Conservation (phyloP, 2,797 vertebrate genomes). For the Peromyscus aztecus region DNA sequence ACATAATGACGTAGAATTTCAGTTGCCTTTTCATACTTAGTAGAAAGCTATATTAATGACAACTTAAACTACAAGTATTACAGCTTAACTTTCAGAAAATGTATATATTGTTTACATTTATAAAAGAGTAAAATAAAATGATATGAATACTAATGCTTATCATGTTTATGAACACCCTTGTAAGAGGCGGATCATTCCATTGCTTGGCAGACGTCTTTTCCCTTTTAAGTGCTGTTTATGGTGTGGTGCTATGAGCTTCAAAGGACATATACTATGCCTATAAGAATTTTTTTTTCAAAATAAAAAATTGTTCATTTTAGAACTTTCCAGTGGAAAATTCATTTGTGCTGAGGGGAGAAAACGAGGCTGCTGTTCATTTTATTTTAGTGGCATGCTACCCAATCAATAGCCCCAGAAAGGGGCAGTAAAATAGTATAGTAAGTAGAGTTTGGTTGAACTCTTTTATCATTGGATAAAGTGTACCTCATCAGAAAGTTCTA, state of each 20-base stretch:
- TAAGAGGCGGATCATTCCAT: not conserved
- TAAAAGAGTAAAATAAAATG: slow-evolving; percentile 14
- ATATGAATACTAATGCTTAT: slow-evolving; percentile 6
- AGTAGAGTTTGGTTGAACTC: slow-evolving; percentile 1
- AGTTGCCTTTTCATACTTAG: slow-evolving; percentile 23
- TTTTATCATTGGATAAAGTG: not conserved
- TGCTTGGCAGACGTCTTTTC: not conserved
- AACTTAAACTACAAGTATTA: not conserved
- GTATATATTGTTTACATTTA: not conserved
- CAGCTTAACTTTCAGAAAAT: slow-evolving; percentile 37
- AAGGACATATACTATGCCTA: not conserved
- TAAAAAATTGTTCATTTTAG: not conserved
- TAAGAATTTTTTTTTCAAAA: slow-evolving; percentile 32
- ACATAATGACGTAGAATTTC: slow-evolving; percentile 28
- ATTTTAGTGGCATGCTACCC: not conserved
- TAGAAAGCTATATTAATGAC: not conserved
- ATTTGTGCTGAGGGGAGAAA: slow-evolving; percentile 27
- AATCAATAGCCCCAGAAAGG: not conserved
- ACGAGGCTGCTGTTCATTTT: not conserved
- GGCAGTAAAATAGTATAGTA: not conserved
- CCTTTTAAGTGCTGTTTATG: not conserved
- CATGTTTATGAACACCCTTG: not conserved
- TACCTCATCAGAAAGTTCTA: slow-evolving; percentile 14
- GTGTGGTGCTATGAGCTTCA: not conserved
- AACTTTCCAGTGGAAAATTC: slow-evolving; percentile 32